Evolutionary conservation across 2,113 vertebrate genomes (phyloP), one percentile per base, ranked within the genome.

Genomic region (Athene cunicularia): DNA sequence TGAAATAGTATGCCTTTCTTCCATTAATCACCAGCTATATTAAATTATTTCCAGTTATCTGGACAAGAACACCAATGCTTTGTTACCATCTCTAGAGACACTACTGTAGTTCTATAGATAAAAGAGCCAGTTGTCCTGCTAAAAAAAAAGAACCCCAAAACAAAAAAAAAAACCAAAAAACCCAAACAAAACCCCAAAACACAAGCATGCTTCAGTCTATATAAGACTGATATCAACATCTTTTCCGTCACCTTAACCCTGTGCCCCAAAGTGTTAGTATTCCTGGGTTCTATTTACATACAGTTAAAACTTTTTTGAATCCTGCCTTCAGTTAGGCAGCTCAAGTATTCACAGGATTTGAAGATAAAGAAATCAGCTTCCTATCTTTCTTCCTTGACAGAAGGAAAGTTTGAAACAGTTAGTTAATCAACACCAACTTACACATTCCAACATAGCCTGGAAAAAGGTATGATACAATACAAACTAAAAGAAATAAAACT

Each of bases 31-130:
- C 5, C 9, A 60, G 17, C 39, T 80, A 52, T 70, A 92, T 85
- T 92, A 64, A 83, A 94, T 96, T 77, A 95, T 71, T 97, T 96
- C 88, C 71, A 77, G 74, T 83, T 90, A 83, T 82, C 37, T 93
- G 88, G 73, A 81, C 49, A 85, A 76, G 76, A 96, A 93, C 73
- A 92, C 58, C 33, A 85, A 26, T 8, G 18, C 66, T 85, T 81
- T 95, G 70, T 93, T 39, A 88, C 23, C 75, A 66, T 68, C 35
- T 89, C 77, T 68, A 75, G 18, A 90, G 47, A 64, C 20, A 11
- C 16, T 67, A 47, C 24, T 64, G 39, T 26, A 87, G 43, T 68
- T 89, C 70, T 39, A 41, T 4, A 89, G 16, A 66, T 30, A 55
- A 59, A 37, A 73, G 26, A 43, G 19, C 6, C 28, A 81, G 30